These are phyloP conservation scores for Lordiphosa collinella DNA, from an alignment of 1,140 invertebrate genomes.

Conservation along the genomic window DNA sequence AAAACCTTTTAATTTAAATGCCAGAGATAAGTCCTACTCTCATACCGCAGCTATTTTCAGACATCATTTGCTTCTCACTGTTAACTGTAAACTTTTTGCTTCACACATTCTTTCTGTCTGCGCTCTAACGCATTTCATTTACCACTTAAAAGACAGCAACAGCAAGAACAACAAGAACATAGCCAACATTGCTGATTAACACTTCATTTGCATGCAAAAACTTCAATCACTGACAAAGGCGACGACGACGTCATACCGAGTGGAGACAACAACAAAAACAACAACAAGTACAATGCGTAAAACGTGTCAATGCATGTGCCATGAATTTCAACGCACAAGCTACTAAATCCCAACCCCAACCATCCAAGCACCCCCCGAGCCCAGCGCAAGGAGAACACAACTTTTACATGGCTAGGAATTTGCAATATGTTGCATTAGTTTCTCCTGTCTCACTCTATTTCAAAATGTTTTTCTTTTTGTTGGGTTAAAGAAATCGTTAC, in stretches of 20 bases:
- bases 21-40: too few relatives aligned
- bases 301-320: slow-evolving; percentile 45
- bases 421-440: slow-evolving; percentile 11
- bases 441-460: background rate
- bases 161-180: slow-evolving; percentile 13
- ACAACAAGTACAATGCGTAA: slow-evolving; percentile 27
- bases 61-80: too few relatives aligned
- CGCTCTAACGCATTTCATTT: slow-evolving; percentile 1
- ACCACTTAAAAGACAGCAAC: slow-evolving; percentile 3
- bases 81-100: too few relatives aligned
- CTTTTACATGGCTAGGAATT: slow-evolving; percentile 17
- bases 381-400: background rate
- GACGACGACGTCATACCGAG: slow-evolving; percentile 7
- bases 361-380: background rate
- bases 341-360: background rate
- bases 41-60: too few relatives aligned
- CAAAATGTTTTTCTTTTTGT: too few relatives aligned
- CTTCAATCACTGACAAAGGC: slow-evolving; percentile 23
- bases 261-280: background rate
- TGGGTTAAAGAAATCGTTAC: too few relatives aligned
- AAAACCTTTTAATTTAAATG: too few relatives aligned
- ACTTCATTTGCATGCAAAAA: slow-evolving; percentile 48
- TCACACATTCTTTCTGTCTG: background rate
- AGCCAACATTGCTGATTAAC: slow-evolving; percentile 26
- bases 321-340: slow-evolving; percentile 35